A percentile compares a stretch with the other conserved stretches of the same genome.
phyloP scores from a whole-genome alignment of 2,888 invertebrate genomes.

The Agrochola macilenta region DNA sequence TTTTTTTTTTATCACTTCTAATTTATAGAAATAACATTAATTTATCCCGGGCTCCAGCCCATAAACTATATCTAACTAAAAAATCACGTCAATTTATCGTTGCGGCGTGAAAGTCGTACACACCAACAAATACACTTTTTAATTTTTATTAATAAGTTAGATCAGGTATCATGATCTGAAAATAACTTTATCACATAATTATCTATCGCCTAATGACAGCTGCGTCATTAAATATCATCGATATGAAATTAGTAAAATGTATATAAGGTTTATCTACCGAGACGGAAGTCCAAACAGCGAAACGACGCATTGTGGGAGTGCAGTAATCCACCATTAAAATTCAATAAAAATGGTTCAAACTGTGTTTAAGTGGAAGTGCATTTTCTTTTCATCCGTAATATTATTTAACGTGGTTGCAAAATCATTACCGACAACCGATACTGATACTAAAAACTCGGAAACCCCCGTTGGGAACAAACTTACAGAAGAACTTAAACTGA shows the following conservation, averaged over 20 bases:
- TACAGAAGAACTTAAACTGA: constrained; percentile 18
- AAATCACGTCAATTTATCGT: neutral
- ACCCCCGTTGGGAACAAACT: constrained; percentile 32
- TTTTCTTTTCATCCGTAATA: constrained; percentile 69
- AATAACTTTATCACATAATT: neutral
- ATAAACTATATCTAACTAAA: neutral
- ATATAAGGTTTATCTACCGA: neutral
- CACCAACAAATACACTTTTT: neutral
- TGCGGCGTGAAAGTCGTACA: neutral
- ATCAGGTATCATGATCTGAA: neutral
- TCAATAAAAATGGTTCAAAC: constrained; percentile 78
- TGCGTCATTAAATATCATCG: neutral
- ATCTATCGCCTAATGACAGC: neutral
- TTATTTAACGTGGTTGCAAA: constrained; percentile 72
- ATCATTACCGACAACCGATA: constrained; percentile 65
- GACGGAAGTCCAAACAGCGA: constrained; percentile 61
- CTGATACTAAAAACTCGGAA: constrained; percentile 63
- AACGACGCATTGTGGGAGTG: constrained; percentile 69
- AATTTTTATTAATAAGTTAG: neutral
- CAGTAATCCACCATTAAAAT: constrained; percentile 27
- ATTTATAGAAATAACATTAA: no score
- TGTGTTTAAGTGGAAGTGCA: constrained; percentile 76
- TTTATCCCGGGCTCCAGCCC: no score
- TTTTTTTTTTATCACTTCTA: no score
- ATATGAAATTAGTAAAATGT: neutral